A percentile compares a stretch with the other conserved stretches of the same genome.
Conservation (phyloP, 2,797 vertebrate genomes). For the Hephaestus fuliginosus region DNA sequence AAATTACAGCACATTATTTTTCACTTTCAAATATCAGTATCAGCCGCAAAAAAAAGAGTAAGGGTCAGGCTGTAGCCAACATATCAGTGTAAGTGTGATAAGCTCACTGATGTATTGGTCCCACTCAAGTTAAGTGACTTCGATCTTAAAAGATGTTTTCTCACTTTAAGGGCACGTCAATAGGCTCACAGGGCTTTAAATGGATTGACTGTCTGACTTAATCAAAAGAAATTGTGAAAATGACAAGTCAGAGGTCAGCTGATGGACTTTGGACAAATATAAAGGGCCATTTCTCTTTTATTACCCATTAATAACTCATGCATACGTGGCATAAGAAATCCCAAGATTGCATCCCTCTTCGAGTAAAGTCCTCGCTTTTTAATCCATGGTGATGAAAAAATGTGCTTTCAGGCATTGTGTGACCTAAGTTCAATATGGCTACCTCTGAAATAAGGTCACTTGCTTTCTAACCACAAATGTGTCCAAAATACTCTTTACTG, state of each 20-base stretch:
- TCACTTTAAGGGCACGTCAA: not conserved
- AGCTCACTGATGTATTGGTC: not conserved
- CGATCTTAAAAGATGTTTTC: not conserved
- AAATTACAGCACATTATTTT: not conserved
- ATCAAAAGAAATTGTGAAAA: not conserved
- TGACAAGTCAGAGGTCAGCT: not conserved
- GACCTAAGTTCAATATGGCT: not conserved
- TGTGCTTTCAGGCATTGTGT: not conserved
- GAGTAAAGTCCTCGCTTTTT: not conserved
- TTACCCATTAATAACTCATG: not conserved
- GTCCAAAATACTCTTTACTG: not conserved
- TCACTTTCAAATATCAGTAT: not conserved
- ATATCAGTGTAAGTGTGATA: not conserved
- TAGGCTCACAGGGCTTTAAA: not conserved
- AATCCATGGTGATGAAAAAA: too few relatives aligned
- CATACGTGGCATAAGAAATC: not conserved
- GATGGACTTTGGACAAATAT: not conserved
- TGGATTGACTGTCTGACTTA: rapidly evolving
- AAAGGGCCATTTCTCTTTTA: not conserved
- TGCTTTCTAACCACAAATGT: not conserved
- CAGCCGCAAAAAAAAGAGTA: too few relatives aligned
- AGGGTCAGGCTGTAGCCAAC: not conserved
- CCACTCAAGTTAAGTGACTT: not conserved
- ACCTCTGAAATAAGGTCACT: not conserved
- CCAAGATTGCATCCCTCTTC: not conserved